These are phyloP conservation scores for Pegoplata infirma DNA, from an alignment of 2,888 invertebrate genomes.

Conservation along the genomic window DNA sequence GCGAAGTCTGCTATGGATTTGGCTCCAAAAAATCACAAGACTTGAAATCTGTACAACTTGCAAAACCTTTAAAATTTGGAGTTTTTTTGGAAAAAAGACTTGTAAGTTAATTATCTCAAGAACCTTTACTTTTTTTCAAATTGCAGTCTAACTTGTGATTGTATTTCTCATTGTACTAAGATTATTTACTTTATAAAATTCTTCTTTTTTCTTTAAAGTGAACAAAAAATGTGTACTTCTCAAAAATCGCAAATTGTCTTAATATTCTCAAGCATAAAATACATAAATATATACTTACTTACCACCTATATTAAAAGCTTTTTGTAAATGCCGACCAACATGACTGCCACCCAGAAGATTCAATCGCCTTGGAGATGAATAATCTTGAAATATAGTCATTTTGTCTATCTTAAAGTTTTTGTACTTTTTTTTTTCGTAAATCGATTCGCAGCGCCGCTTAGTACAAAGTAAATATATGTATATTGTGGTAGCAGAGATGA, in stretches of 20 bases:
- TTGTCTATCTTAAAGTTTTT: constrained; percentile 43
- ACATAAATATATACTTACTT: constrained; percentile 24
- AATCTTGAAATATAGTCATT: constrained; percentile 57
- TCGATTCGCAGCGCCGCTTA: constrained; percentile 57
- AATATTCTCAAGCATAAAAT: constrained; percentile 11
- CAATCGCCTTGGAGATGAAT: constrained; percentile 51
- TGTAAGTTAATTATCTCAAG: too few relatives aligned
- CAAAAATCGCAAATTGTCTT: constrained; percentile 15
- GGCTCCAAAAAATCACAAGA: too few relatives aligned
- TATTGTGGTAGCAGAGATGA: too few relatives aligned
- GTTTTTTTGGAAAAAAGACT: too few relatives aligned
- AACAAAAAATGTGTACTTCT: too few relatives aligned
- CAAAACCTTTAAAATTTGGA: too few relatives aligned
- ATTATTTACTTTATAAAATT: too few relatives aligned
- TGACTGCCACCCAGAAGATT: constrained; percentile 52
- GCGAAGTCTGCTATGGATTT: too few relatives aligned
- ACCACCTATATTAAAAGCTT: constrained; percentile 47
- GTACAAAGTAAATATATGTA: constrained; percentile 42
- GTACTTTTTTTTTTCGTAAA: constrained; percentile 44
- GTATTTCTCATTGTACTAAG: too few relatives aligned
- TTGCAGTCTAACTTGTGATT: too few relatives aligned
- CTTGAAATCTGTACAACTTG: too few relatives aligned
- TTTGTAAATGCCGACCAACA: constrained; percentile 55
- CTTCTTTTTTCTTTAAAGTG: not conserved
- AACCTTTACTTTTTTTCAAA: too few relatives aligned